phyloP scores from a whole-genome alignment of 2,113 vertebrate species.

The Siniperca chuatsi region DNA sequence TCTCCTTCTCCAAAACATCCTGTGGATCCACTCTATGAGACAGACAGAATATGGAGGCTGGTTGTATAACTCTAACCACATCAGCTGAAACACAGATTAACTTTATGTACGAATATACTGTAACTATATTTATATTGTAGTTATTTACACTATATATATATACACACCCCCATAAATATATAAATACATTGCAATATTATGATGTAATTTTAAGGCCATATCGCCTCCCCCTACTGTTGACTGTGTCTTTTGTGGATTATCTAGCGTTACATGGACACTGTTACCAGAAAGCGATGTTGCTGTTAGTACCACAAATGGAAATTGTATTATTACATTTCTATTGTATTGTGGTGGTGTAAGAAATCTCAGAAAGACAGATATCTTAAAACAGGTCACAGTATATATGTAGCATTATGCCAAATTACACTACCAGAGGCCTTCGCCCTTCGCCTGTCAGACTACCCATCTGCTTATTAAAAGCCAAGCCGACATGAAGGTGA shows the following conservation, averaged over 20 bases:
- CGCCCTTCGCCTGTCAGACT: constrained; percentile 19
- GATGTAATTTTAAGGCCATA: too few species aligned
- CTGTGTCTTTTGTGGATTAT: background rate
- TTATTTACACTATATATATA: background rate
- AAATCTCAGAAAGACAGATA: background rate
- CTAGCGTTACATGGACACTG: background rate
- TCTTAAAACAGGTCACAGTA: background rate
- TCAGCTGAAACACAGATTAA: background rate
- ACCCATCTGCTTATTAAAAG: constrained; percentile 56
- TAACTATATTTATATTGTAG: background rate
- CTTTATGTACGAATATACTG: background rate
- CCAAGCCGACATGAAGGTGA: constrained; percentile 64
- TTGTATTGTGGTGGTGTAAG: too few species aligned
- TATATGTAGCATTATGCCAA: background rate
- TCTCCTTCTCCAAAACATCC: background rate
- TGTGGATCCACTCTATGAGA: background rate
- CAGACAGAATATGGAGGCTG: background rate
- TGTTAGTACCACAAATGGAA: background rate
- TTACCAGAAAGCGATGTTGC: background rate
- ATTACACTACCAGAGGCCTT: constrained; percentile 11
- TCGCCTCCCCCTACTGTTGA: background rate
- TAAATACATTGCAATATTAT: too few species aligned
- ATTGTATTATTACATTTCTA: background rate
- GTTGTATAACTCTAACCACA: background rate
- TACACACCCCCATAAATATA: too few species aligned